Evolutionary conservation across 2,113 vertebrate genomes (phyloP), one percentile per base, ranked within the genome.

Genomic region (Siniperca chuatsi): DNA sequence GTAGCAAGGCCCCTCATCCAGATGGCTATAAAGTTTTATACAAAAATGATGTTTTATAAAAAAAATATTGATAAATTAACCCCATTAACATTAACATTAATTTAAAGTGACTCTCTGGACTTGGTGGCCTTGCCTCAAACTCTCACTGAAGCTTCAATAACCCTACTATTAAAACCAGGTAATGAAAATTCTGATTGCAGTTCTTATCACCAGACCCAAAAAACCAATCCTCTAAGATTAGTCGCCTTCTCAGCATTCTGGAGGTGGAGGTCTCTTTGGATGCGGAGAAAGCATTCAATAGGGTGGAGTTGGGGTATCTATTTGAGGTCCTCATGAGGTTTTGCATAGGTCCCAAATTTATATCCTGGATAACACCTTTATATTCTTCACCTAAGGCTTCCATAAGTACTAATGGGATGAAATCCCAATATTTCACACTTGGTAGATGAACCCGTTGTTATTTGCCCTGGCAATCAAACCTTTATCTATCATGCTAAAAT

Each of bases 171-270:
- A 37, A 64, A 64, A 64, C 61, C 35, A 29, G 25, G 46, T 21
- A 75, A 50, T 20, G n/a, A 62, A 6, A 4, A 40, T 11, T 29
- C 42, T 46, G 42, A 42, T 33, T 62, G 73, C 25, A 60, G n/a
- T 20, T 75, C 72, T 20, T 61, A 75, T 18, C 9, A 61, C n/a
- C 7, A 4, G 55, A 75, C 18, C 57, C 61, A 61, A 75, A 75
- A 48, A 20, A 44, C 13, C 5, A 33, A 13, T 37, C 29, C 57
- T 72, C 50, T 29, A 55, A 55, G 1, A 58, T 25, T 42, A 20
- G 18, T 8, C n/a, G n/a, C n/a, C 23, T 58, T 8, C 9, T 58
- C n/a, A 13, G 25, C 3, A n/a, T 58, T 58, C 58, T 13, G 16
- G 58, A 33, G 2, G 25, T 46, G 16, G n/a, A 33, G 29, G n/a